A percentile compares a stretch with the other conserved stretches of the same genome.
These are phyloP conservation scores for Scatophagus argus DNA, from an alignment of 2,113 vertebrate species.

Conservation along the genomic window DNA sequence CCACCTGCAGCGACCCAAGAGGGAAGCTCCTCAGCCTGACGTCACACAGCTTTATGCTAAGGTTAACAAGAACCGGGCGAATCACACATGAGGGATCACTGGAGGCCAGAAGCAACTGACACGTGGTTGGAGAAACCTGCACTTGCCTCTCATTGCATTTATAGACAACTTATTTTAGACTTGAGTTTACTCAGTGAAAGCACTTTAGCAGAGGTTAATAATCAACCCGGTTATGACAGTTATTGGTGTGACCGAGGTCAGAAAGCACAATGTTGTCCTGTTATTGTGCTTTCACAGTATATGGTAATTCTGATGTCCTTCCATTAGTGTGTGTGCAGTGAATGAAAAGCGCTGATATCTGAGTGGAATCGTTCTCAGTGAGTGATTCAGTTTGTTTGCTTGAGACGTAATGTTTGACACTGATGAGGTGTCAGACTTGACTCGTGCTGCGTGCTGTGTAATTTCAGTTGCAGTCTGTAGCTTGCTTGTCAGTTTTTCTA, in stretches of 20 bases:
- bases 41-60: background rate
- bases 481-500: background rate
- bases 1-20: background rate
- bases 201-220: slow-evolving; percentile 45
- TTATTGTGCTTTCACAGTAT: background rate
- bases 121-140: background rate
- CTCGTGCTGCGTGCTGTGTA: background rate
- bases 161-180: background rate
- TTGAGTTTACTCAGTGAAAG: background rate
- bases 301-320: background rate
- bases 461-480: background rate
- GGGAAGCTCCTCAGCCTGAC: background rate
- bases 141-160: background rate
- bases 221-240: slow-evolving; percentile 23
- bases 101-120: background rate
- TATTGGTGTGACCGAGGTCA: background rate
- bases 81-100: background rate
- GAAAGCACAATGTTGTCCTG: background rate
- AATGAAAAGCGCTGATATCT: background rate
- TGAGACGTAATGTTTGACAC: background rate
- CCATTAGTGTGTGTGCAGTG: background rate
- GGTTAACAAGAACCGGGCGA: accelerated
- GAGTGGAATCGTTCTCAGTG: background rate
- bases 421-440: background rate
- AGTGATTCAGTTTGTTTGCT: slow-evolving; percentile 1